phyloP scores from a whole-genome alignment of 2,113 vertebrate genomes.

The Gymnogyps californianus region DNA sequence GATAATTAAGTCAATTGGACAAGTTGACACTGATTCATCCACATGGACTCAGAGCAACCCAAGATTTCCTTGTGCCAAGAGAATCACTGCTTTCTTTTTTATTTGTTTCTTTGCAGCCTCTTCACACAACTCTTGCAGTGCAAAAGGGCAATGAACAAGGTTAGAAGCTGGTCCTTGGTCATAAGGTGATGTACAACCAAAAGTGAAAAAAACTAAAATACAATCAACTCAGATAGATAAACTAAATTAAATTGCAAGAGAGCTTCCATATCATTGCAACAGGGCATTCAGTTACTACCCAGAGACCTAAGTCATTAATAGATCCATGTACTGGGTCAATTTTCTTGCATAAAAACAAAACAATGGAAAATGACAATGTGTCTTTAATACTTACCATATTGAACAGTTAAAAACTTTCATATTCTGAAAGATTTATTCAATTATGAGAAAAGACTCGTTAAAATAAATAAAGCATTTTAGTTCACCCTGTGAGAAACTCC shows the following conservation, averaged over 20 bases:
- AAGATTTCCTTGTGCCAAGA: background rate
- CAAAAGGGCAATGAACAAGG: background rate
- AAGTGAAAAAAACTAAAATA: background rate
- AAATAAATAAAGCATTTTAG: slow-evolving; percentile 37
- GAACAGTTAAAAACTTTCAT: background rate
- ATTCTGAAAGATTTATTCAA: slow-evolving; percentile 9
- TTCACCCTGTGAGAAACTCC: slow-evolving; percentile 29
- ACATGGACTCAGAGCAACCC: background rate
- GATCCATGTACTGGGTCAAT: background rate
- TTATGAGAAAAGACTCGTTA: background rate
- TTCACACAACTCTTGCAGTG: background rate
- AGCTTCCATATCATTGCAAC: background rate
- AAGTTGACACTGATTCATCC: background rate
- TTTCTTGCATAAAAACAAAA: background rate
- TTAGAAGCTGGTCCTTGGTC: background rate
- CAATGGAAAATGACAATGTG: background rate
- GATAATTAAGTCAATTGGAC: background rate
- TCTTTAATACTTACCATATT: background rate
- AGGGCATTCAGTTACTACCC: background rate
- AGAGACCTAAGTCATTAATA: background rate
- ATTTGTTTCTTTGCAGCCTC: background rate
- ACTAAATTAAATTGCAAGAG: background rate
- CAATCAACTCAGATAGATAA: background rate
- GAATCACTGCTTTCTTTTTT: background rate
- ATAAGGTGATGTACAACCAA: background rate